Conservation (phyloP, 2,888 invertebrate genomes). For the Podotricha telesiphe region DNA sequence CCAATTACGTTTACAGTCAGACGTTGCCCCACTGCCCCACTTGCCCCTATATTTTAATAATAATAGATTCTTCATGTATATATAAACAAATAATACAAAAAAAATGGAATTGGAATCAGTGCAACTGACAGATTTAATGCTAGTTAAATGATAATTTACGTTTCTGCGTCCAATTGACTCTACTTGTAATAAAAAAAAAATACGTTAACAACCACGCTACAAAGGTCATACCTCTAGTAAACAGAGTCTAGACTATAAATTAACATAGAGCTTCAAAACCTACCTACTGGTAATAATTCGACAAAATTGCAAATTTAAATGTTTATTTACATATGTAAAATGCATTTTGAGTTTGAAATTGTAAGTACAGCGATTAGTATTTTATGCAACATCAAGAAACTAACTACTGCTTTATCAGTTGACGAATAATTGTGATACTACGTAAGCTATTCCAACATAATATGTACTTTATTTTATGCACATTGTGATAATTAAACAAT, state of each 20-base stretch:
- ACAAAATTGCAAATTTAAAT: constrained; percentile 4
- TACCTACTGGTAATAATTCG: not conserved
- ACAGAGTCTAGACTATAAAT: constrained; percentile 5
- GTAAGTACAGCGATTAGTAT: constrained; percentile 6
- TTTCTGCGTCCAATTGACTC: not conserved
- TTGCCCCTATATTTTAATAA: no score
- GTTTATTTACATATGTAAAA: constrained; percentile 15
- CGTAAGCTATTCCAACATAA: constrained; percentile 28
- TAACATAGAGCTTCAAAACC: not conserved
- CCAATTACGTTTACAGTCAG: no score
- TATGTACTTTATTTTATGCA: constrained; percentile 26
- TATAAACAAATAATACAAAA: no score
- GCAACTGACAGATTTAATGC: no score
- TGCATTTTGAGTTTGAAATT: constrained; percentile 4
- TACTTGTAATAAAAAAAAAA: not conserved
- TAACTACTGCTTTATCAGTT: constrained; percentile 23
- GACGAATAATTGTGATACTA: constrained; percentile 27
- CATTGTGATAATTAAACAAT: constrained; percentile 28
- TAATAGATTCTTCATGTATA: no score
- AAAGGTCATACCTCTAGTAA: not conserved
- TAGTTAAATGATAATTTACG: not conserved
- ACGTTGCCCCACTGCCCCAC: no score
- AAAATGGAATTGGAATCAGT: no score
- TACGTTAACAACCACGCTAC: not conserved
- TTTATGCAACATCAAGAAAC: constrained; percentile 12